These are phyloP conservation scores for Saguinus imperator DNA, from an alignment of 2,113 vertebrate species.

Conservation along the genomic window DNA sequence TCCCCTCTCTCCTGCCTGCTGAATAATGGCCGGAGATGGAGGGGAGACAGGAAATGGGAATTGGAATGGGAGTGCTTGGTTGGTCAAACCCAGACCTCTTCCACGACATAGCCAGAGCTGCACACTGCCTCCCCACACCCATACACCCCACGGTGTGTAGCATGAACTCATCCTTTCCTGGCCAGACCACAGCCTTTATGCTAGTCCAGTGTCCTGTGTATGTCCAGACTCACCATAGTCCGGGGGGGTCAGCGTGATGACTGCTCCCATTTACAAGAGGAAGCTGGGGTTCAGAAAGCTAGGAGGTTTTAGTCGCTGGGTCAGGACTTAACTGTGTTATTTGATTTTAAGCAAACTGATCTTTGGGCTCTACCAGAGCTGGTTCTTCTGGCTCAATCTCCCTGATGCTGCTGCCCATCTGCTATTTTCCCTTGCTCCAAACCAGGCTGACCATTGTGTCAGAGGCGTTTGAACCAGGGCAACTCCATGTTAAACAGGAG, in stretches of 20 bases:
- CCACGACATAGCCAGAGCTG: background rate
- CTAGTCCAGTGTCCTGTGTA: fast-evolving
- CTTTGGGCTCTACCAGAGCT: background rate
- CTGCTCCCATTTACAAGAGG: background rate
- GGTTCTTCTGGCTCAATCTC: background rate
- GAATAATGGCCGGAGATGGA: background rate
- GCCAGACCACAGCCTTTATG: background rate
- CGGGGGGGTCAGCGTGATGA: no score
- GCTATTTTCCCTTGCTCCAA: background rate
- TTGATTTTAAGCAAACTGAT: background rate
- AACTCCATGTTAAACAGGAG: no score
- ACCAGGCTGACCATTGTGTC: background rate
- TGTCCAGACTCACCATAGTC: background rate
- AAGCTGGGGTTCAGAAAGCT: background rate
- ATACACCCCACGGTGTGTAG: background rate
- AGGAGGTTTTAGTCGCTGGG: background rate
- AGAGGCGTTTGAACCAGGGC: no score
- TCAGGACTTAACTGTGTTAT: background rate
- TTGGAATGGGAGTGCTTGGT: background rate
- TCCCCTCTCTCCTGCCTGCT: background rate
- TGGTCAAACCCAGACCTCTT: background rate
- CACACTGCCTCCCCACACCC: background rate
- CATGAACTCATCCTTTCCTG: background rate
- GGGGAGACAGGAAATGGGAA: background rate
- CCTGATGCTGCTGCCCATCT: background rate